A percentile compares a stretch with the other conserved stretches of the same genome.
Evolutionary conservation across 2,113 vertebrate species (phyloP).

Genomic region (Phalacrocorax carbo): DNA sequence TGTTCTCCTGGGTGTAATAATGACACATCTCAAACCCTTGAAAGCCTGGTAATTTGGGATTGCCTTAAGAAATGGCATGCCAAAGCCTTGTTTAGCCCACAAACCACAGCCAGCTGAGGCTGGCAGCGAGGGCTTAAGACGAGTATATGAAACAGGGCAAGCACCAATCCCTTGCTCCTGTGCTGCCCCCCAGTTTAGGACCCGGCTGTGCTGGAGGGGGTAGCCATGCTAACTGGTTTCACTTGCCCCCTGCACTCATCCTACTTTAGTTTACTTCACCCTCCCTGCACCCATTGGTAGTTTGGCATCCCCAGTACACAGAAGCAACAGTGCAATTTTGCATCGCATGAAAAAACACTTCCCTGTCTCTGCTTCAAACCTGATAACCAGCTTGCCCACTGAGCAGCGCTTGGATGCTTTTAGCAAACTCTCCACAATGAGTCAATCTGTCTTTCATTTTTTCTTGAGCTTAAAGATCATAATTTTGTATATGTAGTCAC

Average conservation of each 20-base stretch:
- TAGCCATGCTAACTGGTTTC: fast-evolving
- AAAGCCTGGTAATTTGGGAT: neutral
- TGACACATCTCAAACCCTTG: neutral
- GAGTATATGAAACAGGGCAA: neutral
- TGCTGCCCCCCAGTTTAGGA: neutral
- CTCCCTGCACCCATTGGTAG: fast-evolving
- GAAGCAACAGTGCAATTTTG: neutral
- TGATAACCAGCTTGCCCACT: neutral
- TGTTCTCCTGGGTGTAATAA: neutral
- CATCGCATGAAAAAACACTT: neutral
- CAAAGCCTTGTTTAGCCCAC: neutral
- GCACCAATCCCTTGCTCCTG: neutral
- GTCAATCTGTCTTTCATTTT: neutral
- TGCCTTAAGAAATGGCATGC: neutral
- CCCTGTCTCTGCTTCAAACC: neutral
- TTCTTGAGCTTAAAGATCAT: neutral
- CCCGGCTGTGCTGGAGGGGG: neutral
- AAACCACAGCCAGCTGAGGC: neutral
- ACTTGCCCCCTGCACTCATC: neutral
- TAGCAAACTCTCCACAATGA: neutral
- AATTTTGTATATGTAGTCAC: neutral
- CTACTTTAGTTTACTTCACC: fast-evolving
- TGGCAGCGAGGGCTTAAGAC: fast-evolving
- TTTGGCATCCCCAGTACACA: neutral
- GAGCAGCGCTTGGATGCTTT: neutral